Evolutionary conservation across 2,888 invertebrate genomes (phyloP), one percentile per base, ranked within the genome.

Genomic region (Oasisia sp.): DNA sequence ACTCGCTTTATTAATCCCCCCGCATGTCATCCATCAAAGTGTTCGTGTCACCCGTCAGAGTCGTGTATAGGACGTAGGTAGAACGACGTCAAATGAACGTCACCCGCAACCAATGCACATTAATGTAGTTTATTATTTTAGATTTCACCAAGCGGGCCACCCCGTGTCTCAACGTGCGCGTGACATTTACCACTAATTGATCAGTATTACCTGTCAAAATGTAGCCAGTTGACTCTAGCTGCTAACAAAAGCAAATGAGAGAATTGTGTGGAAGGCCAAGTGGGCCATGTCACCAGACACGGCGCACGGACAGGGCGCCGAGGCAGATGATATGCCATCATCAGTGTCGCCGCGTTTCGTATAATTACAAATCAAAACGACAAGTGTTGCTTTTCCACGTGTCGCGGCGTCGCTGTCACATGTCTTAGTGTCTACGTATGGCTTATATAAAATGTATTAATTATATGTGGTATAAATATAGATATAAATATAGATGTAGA

Each of bases 1-100:
- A 74, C 74, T 74, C 50, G 74, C n/a, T 74, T 74, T 74, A 74
- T 74, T 74, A 74, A 74, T 74, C 74, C 74, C 56, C 74, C 14
- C n/a, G 50, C 74, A 74, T n/a, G 74, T n/a, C 74, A 74, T 74
- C 74, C 74, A 74, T 74, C 74, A 74, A 74, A 50, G 50, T 14
- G 14, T 27, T 74, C 74, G 27, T 27, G 74, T 7, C 74, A 74
- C 27, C 74, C 74, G 27, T 4, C 74, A 74, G 38, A 38, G 2
- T 38, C 38, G 38, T 38, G 38, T 38, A 38, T 38, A 38, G 38
- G 38, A 38, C 38, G 38, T 38, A 74, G 9, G 50, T 14, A 14
- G 12, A 50, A 50, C 14, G 74, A 74, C 74, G 27, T 7, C 74
- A 74, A 74, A 74, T 74, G 74, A 74, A 74, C 27, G 74, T 74